phyloP scores from a whole-genome alignment of 1,140 invertebrate genomes.

The Ganaspis sp. region DNA sequence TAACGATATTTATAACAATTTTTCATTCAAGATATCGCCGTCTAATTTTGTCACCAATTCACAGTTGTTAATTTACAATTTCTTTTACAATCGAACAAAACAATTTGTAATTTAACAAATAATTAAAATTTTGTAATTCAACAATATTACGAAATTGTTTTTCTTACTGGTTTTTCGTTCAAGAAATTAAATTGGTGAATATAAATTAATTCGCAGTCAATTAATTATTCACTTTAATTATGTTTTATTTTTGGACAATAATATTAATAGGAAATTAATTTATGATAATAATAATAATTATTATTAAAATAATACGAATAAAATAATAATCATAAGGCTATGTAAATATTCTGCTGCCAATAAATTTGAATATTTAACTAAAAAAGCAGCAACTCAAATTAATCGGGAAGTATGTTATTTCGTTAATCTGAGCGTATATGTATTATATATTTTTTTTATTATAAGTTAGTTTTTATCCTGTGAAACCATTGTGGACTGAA shows the following conservation, averaged over 20 bases:
- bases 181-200: conserved; percentile 1
- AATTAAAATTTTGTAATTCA: conserved; percentile 32
- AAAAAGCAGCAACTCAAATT: conserved; percentile 11
- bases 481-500: conserved; percentile 8
- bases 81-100: conserved; percentile 36
- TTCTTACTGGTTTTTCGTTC: not conserved
- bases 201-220: conserved; percentile 26
- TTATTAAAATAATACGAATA: not conserved
- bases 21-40: conserved; percentile 41
- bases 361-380: not conserved
- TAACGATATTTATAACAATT: conserved; percentile 62
- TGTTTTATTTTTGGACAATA: conserved; percentile 10
- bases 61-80: conserved; percentile 38
- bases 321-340: not conserved
- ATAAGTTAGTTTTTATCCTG: conserved; percentile 28
- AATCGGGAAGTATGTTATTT: not conserved
- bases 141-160: not conserved
- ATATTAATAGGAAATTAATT: conserved; percentile 2
- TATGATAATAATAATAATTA: not conserved
- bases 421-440: conserved; percentile 16
- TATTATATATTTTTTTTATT: conserved; percentile 9
- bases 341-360: not conserved
- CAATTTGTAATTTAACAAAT: no score
- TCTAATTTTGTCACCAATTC: conserved; percentile 43
- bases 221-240: not conserved